Percentiles rank a stretch among this genome's conserved stretches.
Conservation (phyloP, 2,888 invertebrate genomes). For the Syrphus vitripennis region DNA sequence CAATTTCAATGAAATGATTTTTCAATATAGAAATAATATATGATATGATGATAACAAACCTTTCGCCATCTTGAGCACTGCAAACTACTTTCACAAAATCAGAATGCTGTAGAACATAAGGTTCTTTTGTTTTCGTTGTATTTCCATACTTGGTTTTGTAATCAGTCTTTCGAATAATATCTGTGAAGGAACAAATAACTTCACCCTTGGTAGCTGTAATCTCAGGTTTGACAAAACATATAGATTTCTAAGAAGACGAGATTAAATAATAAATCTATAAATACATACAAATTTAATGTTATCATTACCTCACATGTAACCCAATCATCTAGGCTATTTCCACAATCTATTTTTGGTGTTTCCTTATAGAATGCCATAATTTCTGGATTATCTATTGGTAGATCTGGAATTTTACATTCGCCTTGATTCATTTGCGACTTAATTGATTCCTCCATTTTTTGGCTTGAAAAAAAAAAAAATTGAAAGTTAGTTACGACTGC, state of each 20-base stretch:
- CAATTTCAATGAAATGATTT: neutral
- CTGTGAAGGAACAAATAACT: slow-evolving; percentile 84
- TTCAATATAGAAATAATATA: neutral
- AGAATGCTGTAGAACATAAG: slow-evolving; percentile 85
- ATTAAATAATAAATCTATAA: neutral
- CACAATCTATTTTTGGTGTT: slow-evolving; percentile 85
- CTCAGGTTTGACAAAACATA: slow-evolving; percentile 79
- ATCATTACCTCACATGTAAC: slow-evolving; percentile 86
- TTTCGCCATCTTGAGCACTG: slow-evolving; percentile 78
- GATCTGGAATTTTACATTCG: slow-evolving; percentile 85
- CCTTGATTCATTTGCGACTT: slow-evolving; percentile 80
- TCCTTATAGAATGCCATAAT: slow-evolving; percentile 87
- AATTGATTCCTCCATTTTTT: slow-evolving; percentile 82
- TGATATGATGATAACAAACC: slow-evolving; percentile 75
- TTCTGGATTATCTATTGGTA: slow-evolving; percentile 87
- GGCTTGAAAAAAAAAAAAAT: slow-evolving; percentile 76
- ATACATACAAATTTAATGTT: neutral
- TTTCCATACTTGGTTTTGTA: slow-evolving; percentile 83
- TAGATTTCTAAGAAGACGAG: slow-evolving; percentile 76
- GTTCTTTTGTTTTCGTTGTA: slow-evolving; percentile 82
- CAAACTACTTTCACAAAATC: slow-evolving; percentile 89
- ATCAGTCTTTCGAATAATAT: slow-evolving; percentile 87
- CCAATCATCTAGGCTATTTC: slow-evolving; percentile 86
- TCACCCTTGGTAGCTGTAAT: slow-evolving; percentile 77
- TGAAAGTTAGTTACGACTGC: too few species aligned